Evolutionary conservation across 2,888 invertebrate genomes (phyloP), one percentile per base, ranked within the genome.

Genomic region (Pyrgus malvae): DNA sequence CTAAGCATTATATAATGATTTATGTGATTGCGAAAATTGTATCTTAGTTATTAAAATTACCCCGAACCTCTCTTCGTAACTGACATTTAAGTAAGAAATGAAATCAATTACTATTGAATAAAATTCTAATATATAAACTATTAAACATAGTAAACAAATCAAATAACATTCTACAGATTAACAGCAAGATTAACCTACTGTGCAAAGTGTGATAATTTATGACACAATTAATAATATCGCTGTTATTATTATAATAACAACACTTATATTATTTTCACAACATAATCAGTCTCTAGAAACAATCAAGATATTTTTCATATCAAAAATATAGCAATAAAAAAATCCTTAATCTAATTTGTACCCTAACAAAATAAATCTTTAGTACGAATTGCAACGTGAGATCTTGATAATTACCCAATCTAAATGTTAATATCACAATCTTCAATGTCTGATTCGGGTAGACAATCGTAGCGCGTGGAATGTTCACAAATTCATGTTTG

Each of bases 391-490:
- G 1, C 7, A 25, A 25, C 25, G 8, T 25, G 25, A 25, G 25
- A 25, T 25, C 25, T 25, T 6, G 25, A 8, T 25, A 4, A 2
- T 25, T 23, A 3, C 23, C 23, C 25, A 25, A 25, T 25, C 25
- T 25, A 25, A 25, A 25, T 25, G 25, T 48, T 35, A 23, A 5
- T 21, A 37, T 48, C 48, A 51, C 53, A 12, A 55, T 62, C 59
- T 58, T 60, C 62, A 42, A 62, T 41, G 38, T 60, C 60, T 50
- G 60, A 58, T 45, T 58, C 58, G 29, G 58, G 60, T 35, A 60
- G 37, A 48, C 49, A 53, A 48, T 59, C 57, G 41, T 50, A 17
- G 59, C 31, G 6, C 40, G 33, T 44, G 55, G 46, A 42, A 61
- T 53, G 44, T 40, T 54, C 27, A 37, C 16, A 46, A 42, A 61